Conservation (phyloP, 2,888 invertebrate species). For the Hirtodrosophila duncani region DNA sequence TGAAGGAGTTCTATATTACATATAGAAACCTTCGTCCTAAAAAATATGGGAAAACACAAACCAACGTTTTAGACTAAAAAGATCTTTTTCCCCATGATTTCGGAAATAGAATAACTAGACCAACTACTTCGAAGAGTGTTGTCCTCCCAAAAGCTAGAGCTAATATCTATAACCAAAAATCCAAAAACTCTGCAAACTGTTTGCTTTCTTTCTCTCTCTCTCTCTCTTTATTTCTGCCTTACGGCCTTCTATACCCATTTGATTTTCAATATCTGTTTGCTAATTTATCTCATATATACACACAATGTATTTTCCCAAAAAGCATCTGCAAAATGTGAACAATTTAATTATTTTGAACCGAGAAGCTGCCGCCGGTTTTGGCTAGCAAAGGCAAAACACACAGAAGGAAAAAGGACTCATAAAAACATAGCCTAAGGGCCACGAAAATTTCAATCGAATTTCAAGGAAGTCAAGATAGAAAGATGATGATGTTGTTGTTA, state of each 20-base stretch:
- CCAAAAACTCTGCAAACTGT: no score
- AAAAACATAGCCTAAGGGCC: conserved; percentile 65
- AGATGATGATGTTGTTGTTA: conserved; percentile 21
- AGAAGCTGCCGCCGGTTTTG: no score
- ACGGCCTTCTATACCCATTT: conserved; percentile 12
- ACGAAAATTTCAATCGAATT: conserved; percentile 72
- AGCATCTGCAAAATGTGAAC: conserved; percentile 49
- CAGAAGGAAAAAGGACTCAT: conserved; percentile 60
- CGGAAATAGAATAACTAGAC: no score
- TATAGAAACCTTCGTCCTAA: no score
- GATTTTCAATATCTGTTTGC: conserved; percentile 21
- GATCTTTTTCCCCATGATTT: no score
- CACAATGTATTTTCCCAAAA: no score
- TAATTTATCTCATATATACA: conserved; percentile 35
- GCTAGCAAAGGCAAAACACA: conserved; percentile 49
- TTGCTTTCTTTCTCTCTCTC: neutral
- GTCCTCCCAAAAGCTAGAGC: no score
- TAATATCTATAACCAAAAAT: no score
- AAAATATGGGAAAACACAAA: no score
- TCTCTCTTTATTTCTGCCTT: neutral
- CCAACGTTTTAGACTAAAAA: no score
- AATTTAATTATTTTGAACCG: conserved; percentile 63
- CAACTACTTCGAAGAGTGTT: no score
- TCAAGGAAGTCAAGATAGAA: conserved; percentile 41
- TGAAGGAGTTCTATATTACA: no score